Conservation (phyloP, 2,888 invertebrate species). For the Eupithecia dodoneata region DNA sequence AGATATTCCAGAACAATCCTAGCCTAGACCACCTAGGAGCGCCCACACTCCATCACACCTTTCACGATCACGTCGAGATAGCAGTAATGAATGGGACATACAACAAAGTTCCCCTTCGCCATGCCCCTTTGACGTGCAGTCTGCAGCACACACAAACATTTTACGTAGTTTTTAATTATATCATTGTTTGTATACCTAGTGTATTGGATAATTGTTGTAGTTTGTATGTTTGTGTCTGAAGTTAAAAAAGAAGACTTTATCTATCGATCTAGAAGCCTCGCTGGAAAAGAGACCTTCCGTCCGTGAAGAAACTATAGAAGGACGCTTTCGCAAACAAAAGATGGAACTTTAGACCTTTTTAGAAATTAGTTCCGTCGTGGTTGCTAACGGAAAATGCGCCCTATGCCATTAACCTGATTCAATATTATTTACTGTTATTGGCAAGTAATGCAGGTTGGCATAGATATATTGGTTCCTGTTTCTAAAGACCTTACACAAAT, state of each 20-base stretch:
- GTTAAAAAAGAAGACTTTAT: too few relatives aligned
- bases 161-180: too few relatives aligned
- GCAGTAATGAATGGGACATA: conserved; percentile 1
- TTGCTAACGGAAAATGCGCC: neutral
- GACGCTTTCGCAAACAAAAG: too few relatives aligned
- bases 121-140: too few relatives aligned
- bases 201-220: too few relatives aligned
- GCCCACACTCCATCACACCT: neutral
- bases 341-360: neutral
- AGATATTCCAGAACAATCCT: neutral
- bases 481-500: conserved; percentile 27
- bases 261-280: too few relatives aligned
- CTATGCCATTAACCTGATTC: neutral
- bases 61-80: conserved; percentile 1
- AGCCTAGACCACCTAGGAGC: neutral
- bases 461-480: conserved; percentile 27
- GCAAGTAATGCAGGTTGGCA: conserved; percentile 15
- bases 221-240: too few relatives aligned
- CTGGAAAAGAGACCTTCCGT: too few relatives aligned
- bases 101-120: neutral
- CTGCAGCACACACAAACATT: too few relatives aligned
- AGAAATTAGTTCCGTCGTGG: neutral
- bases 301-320: too few relatives aligned
- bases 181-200: too few relatives aligned
- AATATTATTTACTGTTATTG: conserved; percentile 1